Evolutionary conservation across 1,140 invertebrate genomes (phyloP), one percentile per base, ranked within the genome.

Genomic region (Galleria mellonella): DNA sequence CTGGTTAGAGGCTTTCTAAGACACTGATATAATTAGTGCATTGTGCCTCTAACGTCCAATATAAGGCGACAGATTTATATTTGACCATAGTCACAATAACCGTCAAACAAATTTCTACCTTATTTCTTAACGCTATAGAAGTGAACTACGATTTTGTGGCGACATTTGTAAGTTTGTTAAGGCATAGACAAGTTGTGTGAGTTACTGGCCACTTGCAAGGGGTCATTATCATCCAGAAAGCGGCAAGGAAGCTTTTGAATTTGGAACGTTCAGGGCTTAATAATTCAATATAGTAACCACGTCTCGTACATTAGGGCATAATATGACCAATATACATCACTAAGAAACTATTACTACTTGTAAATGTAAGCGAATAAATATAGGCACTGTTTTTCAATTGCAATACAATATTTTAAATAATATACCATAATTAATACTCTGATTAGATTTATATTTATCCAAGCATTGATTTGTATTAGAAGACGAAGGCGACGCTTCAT

Each of bases 21-120:
- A 83, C 66, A 62, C 68, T 83, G 76, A 84, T 84, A 76, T 81
- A 71, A 81, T 84, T 84, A 84, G 75, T 78, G 63, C 74, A 84
- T 82, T 82, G 75, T 82, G 47, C 72, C 72, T 69, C 62, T 66
- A 64, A 73, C 68, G 70, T 68, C 64, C 66, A 65, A 72, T 61
- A 65, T 47, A 62, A 62, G 57, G 58, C 59, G 58, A 65, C 68
- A 63, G 71, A 43, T 15, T 55, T 66, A 43, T 29, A 40, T 41
- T 53, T 56, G 44, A 23, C 60, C 31, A 9, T 45, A 28, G 32
- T 38, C 32, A 31, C 15, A 38, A 27, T 3, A 40, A 43, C 35
- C 33, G 23, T 13, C 10, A 17, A 28, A 23, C 48, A 53, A 59
- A 46, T 56, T 51, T 59, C 41, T 37, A 38, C 56, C 43, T 53